A percentile compares a stretch with the other conserved stretches of the same genome.
Evolutionary conservation across 2,888 invertebrate genomes (phyloP).

Genomic region (Seira ritae): DNA sequence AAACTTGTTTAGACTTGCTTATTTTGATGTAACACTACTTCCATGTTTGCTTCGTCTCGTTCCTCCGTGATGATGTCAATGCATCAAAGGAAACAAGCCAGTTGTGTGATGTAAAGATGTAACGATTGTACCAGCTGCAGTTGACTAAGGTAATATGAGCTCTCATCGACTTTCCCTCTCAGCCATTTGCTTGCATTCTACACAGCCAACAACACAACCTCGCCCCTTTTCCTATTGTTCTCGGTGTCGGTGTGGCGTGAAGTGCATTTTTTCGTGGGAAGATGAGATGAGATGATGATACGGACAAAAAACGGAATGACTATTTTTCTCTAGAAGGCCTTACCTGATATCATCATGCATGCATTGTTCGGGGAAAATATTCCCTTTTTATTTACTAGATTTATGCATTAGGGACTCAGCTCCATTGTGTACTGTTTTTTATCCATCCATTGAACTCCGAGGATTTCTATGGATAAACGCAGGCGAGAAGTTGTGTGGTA

Average conservation of each 20-base stretch:
- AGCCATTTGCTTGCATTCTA: no score
- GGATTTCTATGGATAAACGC: not conserved
- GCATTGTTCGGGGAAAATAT: conserved; percentile 1
- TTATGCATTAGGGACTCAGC: conserved; percentile 36
- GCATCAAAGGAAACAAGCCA: conserved; percentile 27
- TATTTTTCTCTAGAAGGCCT: no score
- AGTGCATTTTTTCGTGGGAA: conserved; percentile 7
- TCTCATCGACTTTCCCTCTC: conserved; percentile 32
- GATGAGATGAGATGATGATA: not conserved
- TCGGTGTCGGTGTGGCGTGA: no score
- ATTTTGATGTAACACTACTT: not conserved
- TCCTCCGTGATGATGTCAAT: conserved; percentile 10
- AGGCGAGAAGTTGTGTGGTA: not conserved
- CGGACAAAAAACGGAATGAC: no score
- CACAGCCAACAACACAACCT: no score
- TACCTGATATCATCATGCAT: no score
- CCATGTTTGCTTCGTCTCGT: not conserved
- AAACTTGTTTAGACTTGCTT: not conserved
- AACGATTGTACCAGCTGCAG: conserved; percentile 45
- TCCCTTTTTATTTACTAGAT: conserved; percentile 21
- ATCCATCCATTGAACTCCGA: conserved; percentile 21
- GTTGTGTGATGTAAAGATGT: conserved; percentile 26
- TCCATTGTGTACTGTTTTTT: conserved; percentile 42
- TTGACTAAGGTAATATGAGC: conserved; percentile 30
- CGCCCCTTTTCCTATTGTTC: no score